Base-by-base conservation (phyloP, 2,888 invertebrate genomes). In the Allygus modestus region DNA sequence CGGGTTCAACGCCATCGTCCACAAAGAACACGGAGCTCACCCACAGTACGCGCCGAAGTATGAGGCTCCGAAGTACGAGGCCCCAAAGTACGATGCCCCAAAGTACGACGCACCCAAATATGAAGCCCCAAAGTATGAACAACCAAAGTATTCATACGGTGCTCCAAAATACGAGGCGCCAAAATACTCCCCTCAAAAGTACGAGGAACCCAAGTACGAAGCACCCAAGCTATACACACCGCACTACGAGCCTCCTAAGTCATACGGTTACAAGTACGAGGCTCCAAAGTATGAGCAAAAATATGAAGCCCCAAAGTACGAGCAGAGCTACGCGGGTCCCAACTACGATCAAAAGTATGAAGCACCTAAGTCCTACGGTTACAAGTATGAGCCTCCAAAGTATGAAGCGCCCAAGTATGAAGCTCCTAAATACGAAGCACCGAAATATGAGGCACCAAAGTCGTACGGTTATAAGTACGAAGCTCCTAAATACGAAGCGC, bases 1-100 rank as follows among this genome's bases (percentile, higher is more conserved):
- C n/a, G 85, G 85, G 51, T 85, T 85, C 85, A 79, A 85, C 83
- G 85, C 85, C 1, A 69, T 85, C 33, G 85, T 83, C 15, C 85
- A 83, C 85, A 58, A 69, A 37, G 84, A 84, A 28, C 51, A 61
- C 4, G 75, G 37, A 12, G 51, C 33, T 20, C 37, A 51, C 15
- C 23, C 54, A 20, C 81, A 61, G 5, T 54, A 79, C 31, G 61
- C 79, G 20, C 65, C 61, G 28, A 77, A 84, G 69, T 84, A 84
- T 71, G 84, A 84, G 69, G 17, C n/a, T 5, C 61, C 58, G 33
- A 84, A 84, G 69, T 84, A 84, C 26, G 84, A 84, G 37, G 81
- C 84, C 0, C 84, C 84, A 11, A 84, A 84, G 37, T 84, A 84
- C 81, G 84, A 84, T 33, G 84, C 84, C 5, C 84, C 84, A 0